Evolutionary conservation across 1,140 invertebrate genomes (phyloP).

Genomic region (Tribolium castaneum): DNA sequence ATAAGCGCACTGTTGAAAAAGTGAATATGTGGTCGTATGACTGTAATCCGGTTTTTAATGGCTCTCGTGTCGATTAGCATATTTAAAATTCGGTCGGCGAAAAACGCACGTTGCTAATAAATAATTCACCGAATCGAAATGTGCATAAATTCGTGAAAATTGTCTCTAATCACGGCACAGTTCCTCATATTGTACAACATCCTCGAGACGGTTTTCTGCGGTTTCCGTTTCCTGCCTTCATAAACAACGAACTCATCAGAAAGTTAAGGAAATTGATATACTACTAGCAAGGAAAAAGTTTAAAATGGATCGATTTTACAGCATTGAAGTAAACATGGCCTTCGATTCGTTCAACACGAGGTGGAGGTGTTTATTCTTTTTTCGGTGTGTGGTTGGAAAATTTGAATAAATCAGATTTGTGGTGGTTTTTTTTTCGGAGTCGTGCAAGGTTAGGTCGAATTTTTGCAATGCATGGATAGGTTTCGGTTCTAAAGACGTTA

Average conservation of each 20-base stretch:
- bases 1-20: neutral
- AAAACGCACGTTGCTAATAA: neutral
- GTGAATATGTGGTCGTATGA: conserved; percentile 9
- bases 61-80: conserved; percentile 8
- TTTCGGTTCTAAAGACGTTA: conserved; percentile 17
- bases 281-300: neutral
- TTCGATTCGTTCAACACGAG: neutral
- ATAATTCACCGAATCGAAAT: neutral
- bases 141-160: neutral
- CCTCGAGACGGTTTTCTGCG: neutral
- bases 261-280: conserved; percentile 6
- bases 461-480: conserved; percentile 19
- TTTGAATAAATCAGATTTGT: conserved; percentile 10
- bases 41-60: conserved; percentile 18
- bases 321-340: neutral
- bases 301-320: neutral
- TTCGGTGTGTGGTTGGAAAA: neutral
- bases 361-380: neutral
- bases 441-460: conserved; percentile 8
- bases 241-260: conserved; percentile 11
- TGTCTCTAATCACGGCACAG: neutral
- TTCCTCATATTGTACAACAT: conserved; percentile 12
- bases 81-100: conserved; percentile 4
- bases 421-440: neutral
- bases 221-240: conserved; percentile 22